Evolutionary conservation across 2,113 vertebrate genomes (phyloP).

Genomic region (Callospermophilus lateralis): DNA sequence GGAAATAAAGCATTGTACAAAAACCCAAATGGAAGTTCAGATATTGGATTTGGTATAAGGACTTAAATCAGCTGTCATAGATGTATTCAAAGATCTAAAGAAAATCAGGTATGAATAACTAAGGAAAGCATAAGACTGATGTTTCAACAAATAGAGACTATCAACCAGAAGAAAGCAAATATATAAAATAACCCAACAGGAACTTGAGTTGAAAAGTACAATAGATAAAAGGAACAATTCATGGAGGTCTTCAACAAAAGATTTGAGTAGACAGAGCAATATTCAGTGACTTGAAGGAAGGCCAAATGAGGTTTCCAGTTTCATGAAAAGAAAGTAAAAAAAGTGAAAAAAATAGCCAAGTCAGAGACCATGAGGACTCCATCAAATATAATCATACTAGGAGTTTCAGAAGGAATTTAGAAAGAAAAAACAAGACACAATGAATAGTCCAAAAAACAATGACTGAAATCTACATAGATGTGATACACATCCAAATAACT

Average conservation of each 20-base stretch:
- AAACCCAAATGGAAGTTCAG: not conserved
- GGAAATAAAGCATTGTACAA: not conserved
- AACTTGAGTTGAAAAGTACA: not conserved
- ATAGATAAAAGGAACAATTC: not conserved
- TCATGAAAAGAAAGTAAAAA: not conserved
- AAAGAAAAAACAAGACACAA: not conserved
- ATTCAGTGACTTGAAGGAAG: not conserved
- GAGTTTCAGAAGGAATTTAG: not conserved
- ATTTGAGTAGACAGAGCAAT: not conserved
- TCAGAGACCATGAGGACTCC: not conserved
- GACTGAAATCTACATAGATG: not conserved
- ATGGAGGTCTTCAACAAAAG: not conserved
- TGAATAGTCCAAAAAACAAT: not conserved
- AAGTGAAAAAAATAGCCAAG: not conserved
- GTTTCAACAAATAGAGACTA: not conserved
- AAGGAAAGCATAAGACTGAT: not conserved
- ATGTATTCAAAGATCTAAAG: not conserved
- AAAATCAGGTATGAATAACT: not conserved
- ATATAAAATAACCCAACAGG: not conserved
- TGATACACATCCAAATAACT: not conserved
- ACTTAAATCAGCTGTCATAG: not conserved
- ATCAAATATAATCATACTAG: no score
- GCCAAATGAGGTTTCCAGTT: not conserved
- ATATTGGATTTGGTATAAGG: not conserved
- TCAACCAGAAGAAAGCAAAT: not conserved